A percentile compares a stretch with the other conserved stretches of the same genome.
phyloP scores from a whole-genome alignment of 2,888 invertebrate species.

The Chrysina gloriosa region DNA sequence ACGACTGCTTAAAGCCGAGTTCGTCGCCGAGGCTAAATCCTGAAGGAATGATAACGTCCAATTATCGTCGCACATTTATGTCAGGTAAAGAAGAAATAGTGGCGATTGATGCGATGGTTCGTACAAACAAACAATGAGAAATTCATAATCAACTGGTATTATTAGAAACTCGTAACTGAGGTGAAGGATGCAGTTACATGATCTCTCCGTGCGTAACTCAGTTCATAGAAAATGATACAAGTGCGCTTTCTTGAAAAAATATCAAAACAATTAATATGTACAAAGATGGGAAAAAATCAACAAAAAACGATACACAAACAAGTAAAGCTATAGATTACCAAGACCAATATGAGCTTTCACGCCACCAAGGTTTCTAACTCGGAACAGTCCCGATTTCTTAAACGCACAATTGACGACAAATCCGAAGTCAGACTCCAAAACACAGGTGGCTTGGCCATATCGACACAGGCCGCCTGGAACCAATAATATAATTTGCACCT shows the following conservation, averaged over 20 bases:
- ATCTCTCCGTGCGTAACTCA: too few species aligned
- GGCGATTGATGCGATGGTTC: too few species aligned
- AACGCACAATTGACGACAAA: conserved; percentile 92
- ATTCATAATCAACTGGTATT: too few species aligned
- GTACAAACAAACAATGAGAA: too few species aligned
- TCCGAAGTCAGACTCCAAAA: conserved; percentile 89
- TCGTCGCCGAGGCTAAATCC: conserved; percentile 91
- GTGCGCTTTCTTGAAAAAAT: neutral
- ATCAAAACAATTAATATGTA: neutral
- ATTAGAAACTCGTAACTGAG: too few species aligned
- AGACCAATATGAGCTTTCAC: conserved; percentile 90
- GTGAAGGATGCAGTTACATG: too few species aligned
- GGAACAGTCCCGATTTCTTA: conserved; percentile 91
- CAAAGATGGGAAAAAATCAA: neutral
- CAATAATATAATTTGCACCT: conserved; percentile 54
- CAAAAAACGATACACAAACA: conserved; percentile 27
- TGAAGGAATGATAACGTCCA: conserved; percentile 55
- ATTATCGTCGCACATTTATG: neutral
- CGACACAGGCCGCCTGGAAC: conserved; percentile 72
- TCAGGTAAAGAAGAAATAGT: conserved; percentile 5
- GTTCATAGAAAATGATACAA: too few species aligned
- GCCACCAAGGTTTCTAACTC: conserved; percentile 90
- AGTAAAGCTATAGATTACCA: conserved; percentile 71
- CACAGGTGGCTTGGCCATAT: conserved; percentile 81
- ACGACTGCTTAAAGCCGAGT: conserved; percentile 84